Base-by-base conservation (phyloP, 2,888 invertebrate species). In the Acrobasis suavella region DNA sequence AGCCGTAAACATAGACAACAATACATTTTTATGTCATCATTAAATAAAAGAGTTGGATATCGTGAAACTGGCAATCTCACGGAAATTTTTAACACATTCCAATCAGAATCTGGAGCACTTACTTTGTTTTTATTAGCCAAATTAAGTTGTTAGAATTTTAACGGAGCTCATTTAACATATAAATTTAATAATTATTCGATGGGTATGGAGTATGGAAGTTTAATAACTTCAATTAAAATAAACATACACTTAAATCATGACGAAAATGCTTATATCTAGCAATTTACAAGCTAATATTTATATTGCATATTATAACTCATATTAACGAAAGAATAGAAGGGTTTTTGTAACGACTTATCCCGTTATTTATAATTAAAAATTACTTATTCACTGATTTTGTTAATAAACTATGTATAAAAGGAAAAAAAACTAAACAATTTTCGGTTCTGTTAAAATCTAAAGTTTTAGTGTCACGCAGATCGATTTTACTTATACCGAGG, bases 11-110 rank as follows among this genome's bases (percentile, higher is more conserved):
- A 46, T 5, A 46, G 46, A 46, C 32, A 46, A 46, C 46, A 46
- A 46, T 46, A 46, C 46, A 46, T 46, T 46, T 46, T 46, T 46
- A 46, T 46, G n/a, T n/a, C 46, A 46, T 46, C 46, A 46, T 46
- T 14, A 46, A 46, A 46, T 32, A 32, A 7, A 14, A 46, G 46
- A 46, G 46, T 14, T 46, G 46, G 7, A n/a, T 12, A 46, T 46
- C 46, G 46, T 46, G 10, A n/a, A 46, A n/a, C 6, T 46, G 1
- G 10, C 14, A 46, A n/a, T 46, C 14, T 46, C 46, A 46, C 46
- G 46, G n/a, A 46, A 14, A 46, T 14, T 12, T 50, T 50, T 5
- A 16, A 22, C 39, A 60, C 50, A 52, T 46, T 46, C 46, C 14
- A 46, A 46, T 46, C 7, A n/a, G 5, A 39, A 58, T 15, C 39